Percentiles rank a stretch among this genome's conserved stretches.
phyloP scores from a whole-genome alignment of 2,797 vertebrate species.

The Ficedula albicollis region DNA sequence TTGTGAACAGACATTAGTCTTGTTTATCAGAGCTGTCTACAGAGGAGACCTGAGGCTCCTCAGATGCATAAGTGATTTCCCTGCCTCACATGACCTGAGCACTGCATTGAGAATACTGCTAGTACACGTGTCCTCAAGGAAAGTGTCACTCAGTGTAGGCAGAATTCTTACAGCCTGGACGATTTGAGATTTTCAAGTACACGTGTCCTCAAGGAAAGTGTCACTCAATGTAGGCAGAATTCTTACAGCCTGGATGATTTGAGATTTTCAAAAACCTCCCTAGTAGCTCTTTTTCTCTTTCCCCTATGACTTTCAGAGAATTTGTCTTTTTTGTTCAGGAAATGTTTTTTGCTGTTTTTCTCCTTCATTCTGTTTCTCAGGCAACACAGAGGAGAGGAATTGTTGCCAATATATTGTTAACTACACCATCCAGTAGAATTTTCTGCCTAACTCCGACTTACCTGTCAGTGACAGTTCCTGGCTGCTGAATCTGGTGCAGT shows the following conservation, averaged over 20 bases:
- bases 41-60: neutral
- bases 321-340: neutral
- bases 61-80: neutral
- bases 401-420: neutral
- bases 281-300: neutral
- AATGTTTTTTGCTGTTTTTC: neutral
- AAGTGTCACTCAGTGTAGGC: neutral
- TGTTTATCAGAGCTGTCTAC: neutral
- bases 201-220: neutral
- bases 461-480: neutral
- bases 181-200: neutral
- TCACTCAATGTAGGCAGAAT: neutral
- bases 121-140: neutral
- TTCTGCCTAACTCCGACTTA: neutral
- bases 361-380: neutral
- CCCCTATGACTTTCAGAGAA: neutral
- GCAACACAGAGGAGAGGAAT: neutral
- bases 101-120: neutral
- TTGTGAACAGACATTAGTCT: neutral
- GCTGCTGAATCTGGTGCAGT: neutral
- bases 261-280: neutral
- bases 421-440: neutral
- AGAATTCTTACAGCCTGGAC: neutral
- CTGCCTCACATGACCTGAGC: neutral
- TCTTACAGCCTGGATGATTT: neutral